Evolutionary conservation across 1,140 invertebrate genomes (phyloP).

Genomic region (Drosophila santomea): DNA sequence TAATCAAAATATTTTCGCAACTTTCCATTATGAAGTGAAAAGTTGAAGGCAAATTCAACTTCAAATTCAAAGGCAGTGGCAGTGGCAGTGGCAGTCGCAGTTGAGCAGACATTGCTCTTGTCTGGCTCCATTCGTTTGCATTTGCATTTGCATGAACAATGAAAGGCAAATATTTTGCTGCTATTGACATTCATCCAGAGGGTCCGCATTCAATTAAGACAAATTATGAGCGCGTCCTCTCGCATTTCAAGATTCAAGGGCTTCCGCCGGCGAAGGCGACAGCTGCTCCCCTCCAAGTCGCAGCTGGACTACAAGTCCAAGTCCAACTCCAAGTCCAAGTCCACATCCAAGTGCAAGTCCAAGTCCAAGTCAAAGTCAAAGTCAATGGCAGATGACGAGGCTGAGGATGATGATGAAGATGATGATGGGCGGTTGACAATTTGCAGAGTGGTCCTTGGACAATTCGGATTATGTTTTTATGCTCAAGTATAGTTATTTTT

Average conservation of each 20-base stretch:
- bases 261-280: slow-evolving; percentile 31
- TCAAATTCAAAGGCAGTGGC: slow-evolving; percentile 20
- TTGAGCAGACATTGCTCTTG: slow-evolving; percentile 16
- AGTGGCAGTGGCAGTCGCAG: slow-evolving; percentile 2
- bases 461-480: slow-evolving; percentile 47
- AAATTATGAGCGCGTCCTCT: slow-evolving; percentile 74
- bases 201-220: slow-evolving; percentile 73
- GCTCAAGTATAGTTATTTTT: slow-evolving; percentile 36
- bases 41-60: slow-evolving; percentile 67
- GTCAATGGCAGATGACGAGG: slow-evolving; percentile 32
- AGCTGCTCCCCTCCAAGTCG: slow-evolving; percentile 30
- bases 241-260: slow-evolving; percentile 77
- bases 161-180: slow-evolving; percentile 81
- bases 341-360: too few species aligned
- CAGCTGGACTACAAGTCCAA: slow-evolving; percentile 1
- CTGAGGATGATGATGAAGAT: slow-evolving; percentile 12
- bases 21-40: slow-evolving; percentile 82
- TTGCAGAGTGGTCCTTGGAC: slow-evolving; percentile 47
- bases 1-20: slow-evolving; percentile 82
- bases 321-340: not conserved
- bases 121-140: slow-evolving; percentile 45
- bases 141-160: slow-evolving; percentile 82
- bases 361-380: not conserved
- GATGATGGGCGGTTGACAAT: slow-evolving; percentile 45
- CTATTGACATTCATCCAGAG: slow-evolving; percentile 78